Conservation (phyloP, 2,888 invertebrate species). For the Drosophila villosipedis region DNA sequence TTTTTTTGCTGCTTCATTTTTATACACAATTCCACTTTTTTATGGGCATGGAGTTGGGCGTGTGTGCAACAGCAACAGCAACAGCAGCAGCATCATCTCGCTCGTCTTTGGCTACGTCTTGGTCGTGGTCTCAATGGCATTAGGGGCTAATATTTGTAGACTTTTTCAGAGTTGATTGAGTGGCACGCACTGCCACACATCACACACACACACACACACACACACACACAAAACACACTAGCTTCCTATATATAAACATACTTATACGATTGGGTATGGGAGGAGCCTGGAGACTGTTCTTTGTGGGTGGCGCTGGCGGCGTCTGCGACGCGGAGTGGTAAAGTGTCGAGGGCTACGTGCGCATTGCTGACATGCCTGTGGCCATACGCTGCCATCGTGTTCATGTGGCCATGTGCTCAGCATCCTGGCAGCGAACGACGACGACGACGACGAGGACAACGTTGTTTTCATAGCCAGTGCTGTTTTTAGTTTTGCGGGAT, state of each 20-base stretch:
- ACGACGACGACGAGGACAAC: constrained; percentile 1
- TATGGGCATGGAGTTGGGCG: constrained; percentile 56
- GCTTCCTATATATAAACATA: constrained; percentile 27
- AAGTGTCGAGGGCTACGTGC: constrained; percentile 57
- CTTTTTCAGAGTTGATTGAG: constrained; percentile 80
- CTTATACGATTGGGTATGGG: constrained; percentile 8
- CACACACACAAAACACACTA: constrained; percentile 11
- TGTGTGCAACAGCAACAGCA: constrained; percentile 27
- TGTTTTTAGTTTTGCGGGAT: constrained; percentile 80
- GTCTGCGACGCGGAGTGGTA: constrained; percentile 20
- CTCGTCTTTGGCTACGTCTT: constrained; percentile 46
- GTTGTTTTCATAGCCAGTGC: constrained; percentile 74
- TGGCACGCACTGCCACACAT: constrained; percentile 78
- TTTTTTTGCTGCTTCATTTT: constrained; percentile 74
- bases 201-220: constrained; percentile 48
- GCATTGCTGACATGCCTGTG: constrained; percentile 71
- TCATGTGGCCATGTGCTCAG: constrained; percentile 41
- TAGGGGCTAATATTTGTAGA: constrained; percentile 82
- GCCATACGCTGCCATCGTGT: constrained; percentile 55
- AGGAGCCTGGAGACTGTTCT: background rate
- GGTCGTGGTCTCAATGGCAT: constrained; percentile 78
- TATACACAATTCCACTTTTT: constrained; percentile 80
- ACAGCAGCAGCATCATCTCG: background rate
- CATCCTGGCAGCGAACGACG: constrained; percentile 18
- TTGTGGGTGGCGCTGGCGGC: constrained; percentile 7